A percentile compares a stretch with the other conserved stretches of the same genome.
Evolutionary conservation across 2,888 invertebrate genomes (phyloP).

Genomic region (Parnassius orleans): DNA sequence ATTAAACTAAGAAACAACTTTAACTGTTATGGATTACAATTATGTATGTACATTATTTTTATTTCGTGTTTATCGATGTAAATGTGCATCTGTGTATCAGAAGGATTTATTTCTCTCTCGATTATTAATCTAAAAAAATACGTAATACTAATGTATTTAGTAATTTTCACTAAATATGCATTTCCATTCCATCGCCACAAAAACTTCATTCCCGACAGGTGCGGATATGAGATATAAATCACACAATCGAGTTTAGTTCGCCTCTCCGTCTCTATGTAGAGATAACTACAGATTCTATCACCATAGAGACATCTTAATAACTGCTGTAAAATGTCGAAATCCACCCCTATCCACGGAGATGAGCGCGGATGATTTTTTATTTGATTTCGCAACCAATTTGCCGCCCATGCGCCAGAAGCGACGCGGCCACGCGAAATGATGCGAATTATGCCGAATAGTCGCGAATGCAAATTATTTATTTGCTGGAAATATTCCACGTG

Average conservation of each 20-base stretch:
- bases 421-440: slow-evolving; percentile 44
- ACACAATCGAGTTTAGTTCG: slow-evolving; percentile 12
- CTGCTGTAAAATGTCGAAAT: slow-evolving; percentile 7
- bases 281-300: slow-evolving; percentile 3
- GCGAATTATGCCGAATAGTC: slow-evolving; percentile 16
- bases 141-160: too few relatives aligned
- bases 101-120: too few relatives aligned
- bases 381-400: slow-evolving; percentile 76
- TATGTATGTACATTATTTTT: too few relatives aligned
- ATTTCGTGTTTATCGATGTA: too few relatives aligned
- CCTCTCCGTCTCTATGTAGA: not conserved
- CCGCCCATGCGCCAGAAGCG: slow-evolving; percentile 60
- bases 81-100: too few relatives aligned
- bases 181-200: too few relatives aligned
- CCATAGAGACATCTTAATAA: slow-evolving; percentile 15
- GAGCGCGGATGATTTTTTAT: slow-evolving; percentile 68
- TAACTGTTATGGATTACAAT: too few relatives aligned
- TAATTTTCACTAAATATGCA: too few relatives aligned
- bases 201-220: not conserved
- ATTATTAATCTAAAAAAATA: too few relatives aligned
- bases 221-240: slow-evolving; percentile 19
- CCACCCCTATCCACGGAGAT: slow-evolving; percentile 35
- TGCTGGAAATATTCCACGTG: not conserved
- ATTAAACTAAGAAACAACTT: too few relatives aligned
- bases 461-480: not conserved